phyloP scores from a whole-genome alignment of 2,888 invertebrate genomes.

The Chrysina gloriosa region DNA sequence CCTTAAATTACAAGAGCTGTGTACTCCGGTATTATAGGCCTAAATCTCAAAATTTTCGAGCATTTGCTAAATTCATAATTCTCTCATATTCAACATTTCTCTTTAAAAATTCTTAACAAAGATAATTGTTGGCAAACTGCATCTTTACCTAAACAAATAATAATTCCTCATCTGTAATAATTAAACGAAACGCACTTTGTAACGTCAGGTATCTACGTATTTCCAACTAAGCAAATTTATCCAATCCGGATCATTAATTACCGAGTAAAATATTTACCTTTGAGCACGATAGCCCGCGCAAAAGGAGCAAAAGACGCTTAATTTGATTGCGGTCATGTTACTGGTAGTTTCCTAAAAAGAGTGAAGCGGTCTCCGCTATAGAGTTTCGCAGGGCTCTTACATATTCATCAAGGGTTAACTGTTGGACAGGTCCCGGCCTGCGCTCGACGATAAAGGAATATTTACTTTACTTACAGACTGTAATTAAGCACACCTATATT shows the following conservation, averaged over 20 bases:
- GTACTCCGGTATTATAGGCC: too few species aligned
- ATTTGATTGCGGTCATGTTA: slow-evolving; percentile 39
- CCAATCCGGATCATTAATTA: slow-evolving; percentile 35
- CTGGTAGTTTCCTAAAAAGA: slow-evolving; percentile 32
- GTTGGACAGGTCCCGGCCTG: slow-evolving; percentile 62
- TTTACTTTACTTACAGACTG: slow-evolving; percentile 65
- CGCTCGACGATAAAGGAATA: slow-evolving; percentile 64
- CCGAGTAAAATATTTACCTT: slow-evolving; percentile 36
- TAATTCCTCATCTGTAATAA: slow-evolving; percentile 8
- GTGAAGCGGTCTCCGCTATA: slow-evolving; percentile 43
- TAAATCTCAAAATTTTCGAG: too few species aligned
- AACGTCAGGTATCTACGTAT: slow-evolving; percentile 14
- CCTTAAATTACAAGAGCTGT: too few species aligned
- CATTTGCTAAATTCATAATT: too few species aligned
- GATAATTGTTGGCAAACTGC: neutral
- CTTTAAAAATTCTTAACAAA: too few species aligned
- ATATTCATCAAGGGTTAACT: slow-evolving; percentile 64
- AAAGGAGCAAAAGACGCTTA: slow-evolving; percentile 36
- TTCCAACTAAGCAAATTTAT: slow-evolving; percentile 24
- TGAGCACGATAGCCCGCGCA: slow-evolving; percentile 14
- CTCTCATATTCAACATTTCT: too few species aligned
- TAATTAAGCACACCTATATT: slow-evolving; percentile 66
- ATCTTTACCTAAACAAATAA: slow-evolving; percentile 17
- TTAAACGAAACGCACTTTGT: neutral
- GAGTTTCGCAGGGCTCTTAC: slow-evolving; percentile 58